A percentile compares a stretch with the other conserved stretches of the same genome.
phyloP scores from a whole-genome alignment of 2,113 vertebrate genomes.

The Sciurus niger region DNA sequence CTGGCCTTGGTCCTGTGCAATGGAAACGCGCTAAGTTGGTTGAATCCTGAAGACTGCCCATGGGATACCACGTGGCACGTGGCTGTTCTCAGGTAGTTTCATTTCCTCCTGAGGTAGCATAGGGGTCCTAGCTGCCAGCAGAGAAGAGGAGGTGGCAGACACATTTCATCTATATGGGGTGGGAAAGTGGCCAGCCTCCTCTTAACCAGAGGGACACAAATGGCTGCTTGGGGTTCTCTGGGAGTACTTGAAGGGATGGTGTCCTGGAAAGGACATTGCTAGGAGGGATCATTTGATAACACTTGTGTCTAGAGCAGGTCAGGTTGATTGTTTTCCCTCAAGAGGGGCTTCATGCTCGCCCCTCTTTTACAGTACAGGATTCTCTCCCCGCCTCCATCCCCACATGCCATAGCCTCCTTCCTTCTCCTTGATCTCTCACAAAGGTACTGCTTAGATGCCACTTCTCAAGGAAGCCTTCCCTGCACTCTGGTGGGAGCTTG shows the following conservation, averaged over 20 bases:
- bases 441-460: background rate
- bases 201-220: background rate
- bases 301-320: background rate
- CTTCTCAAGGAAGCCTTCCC: background rate
- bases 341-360: background rate
- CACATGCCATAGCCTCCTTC: background rate
- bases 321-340: background rate
- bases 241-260: background rate
- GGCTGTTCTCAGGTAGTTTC: background rate
- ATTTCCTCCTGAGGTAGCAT: background rate
- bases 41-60: background rate
- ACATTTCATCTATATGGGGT: background rate
- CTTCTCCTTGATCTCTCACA: background rate
- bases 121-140: background rate
- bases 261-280: background rate
- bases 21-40: background rate
- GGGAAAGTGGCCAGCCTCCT: background rate
- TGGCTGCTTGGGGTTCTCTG: background rate
- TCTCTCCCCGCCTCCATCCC: background rate
- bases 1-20: background rate
- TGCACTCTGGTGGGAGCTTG: no score
- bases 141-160: background rate
- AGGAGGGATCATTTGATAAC: background rate
- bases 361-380: background rate
- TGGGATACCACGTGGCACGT: background rate